Evolutionary conservation across 2,113 vertebrate genomes (phyloP).

Genomic region (Pica pica): DNA sequence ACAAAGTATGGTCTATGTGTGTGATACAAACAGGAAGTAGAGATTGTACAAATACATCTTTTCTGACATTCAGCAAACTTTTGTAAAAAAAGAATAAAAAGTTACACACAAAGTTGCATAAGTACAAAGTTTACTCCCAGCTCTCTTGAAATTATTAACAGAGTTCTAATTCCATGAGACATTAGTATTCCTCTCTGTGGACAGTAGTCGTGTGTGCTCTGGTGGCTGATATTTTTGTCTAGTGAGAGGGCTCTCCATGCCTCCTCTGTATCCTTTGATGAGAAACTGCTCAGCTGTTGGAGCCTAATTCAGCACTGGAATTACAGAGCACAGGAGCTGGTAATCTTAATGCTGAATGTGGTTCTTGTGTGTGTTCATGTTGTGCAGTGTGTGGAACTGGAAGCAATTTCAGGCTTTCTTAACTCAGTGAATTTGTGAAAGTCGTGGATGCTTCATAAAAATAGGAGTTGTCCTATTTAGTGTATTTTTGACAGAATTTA

Average conservation of each 20-base stretch:
- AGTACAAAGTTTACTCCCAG: slow-evolving; percentile 10
- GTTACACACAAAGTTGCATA: background rate
- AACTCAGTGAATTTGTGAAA: slow-evolving; percentile 44
- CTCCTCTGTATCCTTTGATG: slow-evolving; percentile 39
- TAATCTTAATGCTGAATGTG: slow-evolving; percentile 52
- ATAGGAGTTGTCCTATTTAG: slow-evolving; percentile 11
- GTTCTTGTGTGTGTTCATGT: slow-evolving; percentile 52
- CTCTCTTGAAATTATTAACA: background rate
- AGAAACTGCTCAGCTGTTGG: slow-evolving; percentile 5
- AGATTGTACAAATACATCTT: slow-evolving; percentile 42
- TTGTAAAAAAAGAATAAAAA: background rate
- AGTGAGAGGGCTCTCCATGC: slow-evolving; percentile 47
- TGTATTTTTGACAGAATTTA: slow-evolving; percentile 14
- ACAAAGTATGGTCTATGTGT: slow-evolving; percentile 54
- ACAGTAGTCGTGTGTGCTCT: slow-evolving; percentile 32
- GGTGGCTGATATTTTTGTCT: slow-evolving; percentile 43
- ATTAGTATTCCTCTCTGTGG: slow-evolving; percentile 34
- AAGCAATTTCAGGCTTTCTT: slow-evolving; percentile 59
- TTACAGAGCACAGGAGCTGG: slow-evolving; percentile 22
- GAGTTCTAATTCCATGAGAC: background rate
- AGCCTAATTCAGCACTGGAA: slow-evolving; percentile 41
- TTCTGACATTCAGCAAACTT: slow-evolving; percentile 50
- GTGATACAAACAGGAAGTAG: slow-evolving; percentile 39
- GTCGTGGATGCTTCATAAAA: slow-evolving; percentile 56
- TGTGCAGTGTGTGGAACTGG: slow-evolving; percentile 37